phyloP scores from a whole-genome alignment of 2,888 invertebrate species.

The Sinopyrophorus schimmeli region DNA sequence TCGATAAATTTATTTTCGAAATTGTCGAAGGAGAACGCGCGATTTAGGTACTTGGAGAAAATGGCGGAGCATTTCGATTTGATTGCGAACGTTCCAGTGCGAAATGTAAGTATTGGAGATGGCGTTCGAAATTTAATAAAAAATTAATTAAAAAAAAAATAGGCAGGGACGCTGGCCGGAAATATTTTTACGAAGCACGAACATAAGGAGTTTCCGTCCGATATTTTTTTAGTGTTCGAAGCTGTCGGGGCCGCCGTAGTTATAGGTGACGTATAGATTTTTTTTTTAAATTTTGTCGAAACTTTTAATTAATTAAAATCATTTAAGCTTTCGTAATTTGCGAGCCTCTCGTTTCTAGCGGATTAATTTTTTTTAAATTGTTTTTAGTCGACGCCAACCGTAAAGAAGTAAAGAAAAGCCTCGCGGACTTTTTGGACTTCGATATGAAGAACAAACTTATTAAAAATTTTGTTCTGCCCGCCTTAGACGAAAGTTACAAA shows the following conservation, averaged over 20 bases:
- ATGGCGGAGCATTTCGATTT: slow-evolving; percentile 67
- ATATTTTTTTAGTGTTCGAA: slow-evolving; percentile 68
- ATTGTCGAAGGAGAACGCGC: slow-evolving; percentile 51
- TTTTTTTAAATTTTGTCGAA: too few relatives aligned
- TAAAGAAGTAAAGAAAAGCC: slow-evolving; percentile 34
- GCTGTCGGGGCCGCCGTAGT: slow-evolving; percentile 61
- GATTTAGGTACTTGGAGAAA: slow-evolving; percentile 63
- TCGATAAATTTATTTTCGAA: slow-evolving; percentile 58
- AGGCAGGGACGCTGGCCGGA: slow-evolving; percentile 74
- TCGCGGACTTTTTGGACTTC: slow-evolving; percentile 30
- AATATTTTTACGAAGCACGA: slow-evolving; percentile 70
- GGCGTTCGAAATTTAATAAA: too few relatives aligned
- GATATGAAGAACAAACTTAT: slow-evolving; percentile 49
- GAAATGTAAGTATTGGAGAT: slow-evolving; percentile 78
- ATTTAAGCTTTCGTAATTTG: too few relatives aligned
- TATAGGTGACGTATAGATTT: slow-evolving; percentile 43
- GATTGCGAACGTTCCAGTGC: slow-evolving; percentile 71
- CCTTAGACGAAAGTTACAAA: slow-evolving; percentile 51
- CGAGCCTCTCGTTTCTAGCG: too few relatives aligned
- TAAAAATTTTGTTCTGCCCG: slow-evolving; percentile 56
- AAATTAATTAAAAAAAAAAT: too few relatives aligned
- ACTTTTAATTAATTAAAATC: too few relatives aligned
- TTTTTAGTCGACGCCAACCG: slow-evolving; percentile 42
- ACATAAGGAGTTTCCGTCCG: slow-evolving; percentile 72
- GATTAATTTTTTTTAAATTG: too few relatives aligned